Conservation (phyloP, 2,888 invertebrate genomes). For the Crossocerus cetratus region DNA sequence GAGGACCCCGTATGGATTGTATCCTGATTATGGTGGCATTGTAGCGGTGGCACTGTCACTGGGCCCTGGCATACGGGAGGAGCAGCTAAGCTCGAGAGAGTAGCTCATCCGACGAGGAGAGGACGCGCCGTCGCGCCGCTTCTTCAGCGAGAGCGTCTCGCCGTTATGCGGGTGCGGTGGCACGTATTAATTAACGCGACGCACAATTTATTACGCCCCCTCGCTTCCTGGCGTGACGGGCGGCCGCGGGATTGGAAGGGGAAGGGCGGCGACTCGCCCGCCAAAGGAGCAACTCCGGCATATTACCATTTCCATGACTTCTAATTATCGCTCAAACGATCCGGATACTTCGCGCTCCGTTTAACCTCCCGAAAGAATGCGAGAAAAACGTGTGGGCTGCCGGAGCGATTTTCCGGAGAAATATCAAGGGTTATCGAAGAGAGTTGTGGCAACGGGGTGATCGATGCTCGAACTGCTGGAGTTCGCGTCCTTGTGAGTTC, state of each 20-base stretch:
- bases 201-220: conserved; percentile 42
- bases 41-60: conserved; percentile 15
- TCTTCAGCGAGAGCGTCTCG: conserved; percentile 13
- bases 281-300: too few relatives aligned
- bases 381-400: not conserved
- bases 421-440: too few relatives aligned
- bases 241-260: conserved; percentile 28
- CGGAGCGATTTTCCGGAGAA: too few relatives aligned
- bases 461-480: conserved; percentile 4
- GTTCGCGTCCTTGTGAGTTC: conserved; percentile 26
- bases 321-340: too few relatives aligned
- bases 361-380: not conserved
- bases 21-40: conserved; percentile 60
- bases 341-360: too few relatives aligned
- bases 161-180: conserved; percentile 51
- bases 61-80: conserved; percentile 15
- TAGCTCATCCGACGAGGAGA: conserved; percentile 21
- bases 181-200: conserved; percentile 50
- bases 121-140: not conserved
- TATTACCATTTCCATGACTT: too few relatives aligned
- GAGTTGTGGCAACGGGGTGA: conserved; percentile 5
- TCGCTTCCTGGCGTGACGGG: conserved; percentile 24
- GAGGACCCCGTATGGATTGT: conserved; percentile 44
- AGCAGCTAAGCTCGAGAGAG: conserved; percentile 22
- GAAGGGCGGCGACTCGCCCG: conserved; percentile 24